These are phyloP conservation scores for Euwallacea similis DNA, from an alignment of 1,140 invertebrate genomes.

Conservation along the genomic window DNA sequence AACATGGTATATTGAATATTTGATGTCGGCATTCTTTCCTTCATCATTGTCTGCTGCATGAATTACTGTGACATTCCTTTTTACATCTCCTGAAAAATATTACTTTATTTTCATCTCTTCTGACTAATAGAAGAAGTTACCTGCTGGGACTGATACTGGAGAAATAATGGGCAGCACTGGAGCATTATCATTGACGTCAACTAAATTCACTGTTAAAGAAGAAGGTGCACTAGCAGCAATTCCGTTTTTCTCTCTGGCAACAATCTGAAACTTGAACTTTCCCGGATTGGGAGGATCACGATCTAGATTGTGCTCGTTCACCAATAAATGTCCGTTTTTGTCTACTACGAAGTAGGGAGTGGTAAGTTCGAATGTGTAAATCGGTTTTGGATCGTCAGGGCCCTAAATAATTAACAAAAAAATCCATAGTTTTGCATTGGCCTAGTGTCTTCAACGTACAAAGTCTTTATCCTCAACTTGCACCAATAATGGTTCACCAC, in stretches of 20 bases:
- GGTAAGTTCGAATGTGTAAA: conserved; percentile 81
- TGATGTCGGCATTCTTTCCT: conserved; percentile 78
- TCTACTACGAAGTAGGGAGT: conserved; percentile 82
- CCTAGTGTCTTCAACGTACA: conserved; percentile 58
- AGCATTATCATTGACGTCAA: conserved; percentile 85
- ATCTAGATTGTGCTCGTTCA: conserved; percentile 82
- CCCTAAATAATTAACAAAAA: conserved; percentile 53
- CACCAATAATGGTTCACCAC: conserved; percentile 69
- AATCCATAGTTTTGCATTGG: not conserved
- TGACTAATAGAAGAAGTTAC: conserved; percentile 5
- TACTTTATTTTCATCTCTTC: too few relatives aligned
- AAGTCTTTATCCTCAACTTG: conserved; percentile 80
- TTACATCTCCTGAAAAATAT: conserved; percentile 61
- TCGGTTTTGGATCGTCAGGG: conserved; percentile 69
- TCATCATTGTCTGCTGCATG: conserved; percentile 83
- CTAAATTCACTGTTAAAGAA: conserved; percentile 74
- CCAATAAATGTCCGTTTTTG: conserved; percentile 70
- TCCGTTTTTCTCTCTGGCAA: conserved; percentile 77
- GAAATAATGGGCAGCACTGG: conserved; percentile 74
- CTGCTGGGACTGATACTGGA: conserved; percentile 78
- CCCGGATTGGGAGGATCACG: conserved; percentile 84
- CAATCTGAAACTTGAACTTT: conserved; percentile 78
- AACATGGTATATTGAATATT: conserved; percentile 82
- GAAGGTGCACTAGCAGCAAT: conserved; percentile 78
- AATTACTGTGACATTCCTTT: conserved; percentile 74